Percentiles rank a stretch among this genome's conserved stretches.
phyloP scores from a whole-genome alignment of 2,888 invertebrate genomes.

The Barypeithes pellucidus region DNA sequence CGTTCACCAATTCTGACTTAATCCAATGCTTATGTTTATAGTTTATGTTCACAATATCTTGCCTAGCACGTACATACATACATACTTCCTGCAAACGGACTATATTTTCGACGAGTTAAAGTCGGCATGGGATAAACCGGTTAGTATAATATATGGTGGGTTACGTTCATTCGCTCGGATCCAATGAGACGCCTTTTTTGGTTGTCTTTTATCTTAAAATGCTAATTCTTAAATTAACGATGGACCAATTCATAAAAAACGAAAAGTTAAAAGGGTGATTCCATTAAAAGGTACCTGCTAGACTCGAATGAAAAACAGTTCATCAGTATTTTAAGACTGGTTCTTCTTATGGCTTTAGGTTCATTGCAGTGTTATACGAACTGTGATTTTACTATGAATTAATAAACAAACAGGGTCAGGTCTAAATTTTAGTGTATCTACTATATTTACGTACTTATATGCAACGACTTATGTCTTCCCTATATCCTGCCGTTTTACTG shows the following conservation, averaged over 20 bases:
- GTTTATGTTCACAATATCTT: neutral
- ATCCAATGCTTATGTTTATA: neutral
- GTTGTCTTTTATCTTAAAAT: constrained; percentile 35
- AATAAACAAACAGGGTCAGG: too few species aligned
- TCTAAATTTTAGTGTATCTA: too few species aligned
- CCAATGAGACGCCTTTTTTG: constrained; percentile 29
- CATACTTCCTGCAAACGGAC: constrained; percentile 4
- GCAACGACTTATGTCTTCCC: too few species aligned
- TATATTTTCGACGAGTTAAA: constrained; percentile 11
- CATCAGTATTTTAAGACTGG: neutral
- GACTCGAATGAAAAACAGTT: neutral
- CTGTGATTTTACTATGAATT: too few species aligned
- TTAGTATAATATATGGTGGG: constrained; percentile 31
- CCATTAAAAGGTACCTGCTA: constrained; percentile 17
- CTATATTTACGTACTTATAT: too few species aligned
- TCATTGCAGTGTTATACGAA: too few species aligned
- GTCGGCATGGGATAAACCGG: constrained; percentile 20
- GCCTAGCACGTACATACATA: neutral
- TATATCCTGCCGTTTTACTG: too few species aligned
- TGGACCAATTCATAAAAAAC: constrained; percentile 34
- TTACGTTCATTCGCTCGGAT: constrained; percentile 17
- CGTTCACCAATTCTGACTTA: too few species aligned
- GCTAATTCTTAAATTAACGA: constrained; percentile 39
- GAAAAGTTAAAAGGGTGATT: constrained; percentile 19
- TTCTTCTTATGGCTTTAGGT: neutral